These are phyloP conservation scores for Clarias gariepinus DNA, from an alignment of 2,113 vertebrate species.

Conservation along the genomic window DNA sequence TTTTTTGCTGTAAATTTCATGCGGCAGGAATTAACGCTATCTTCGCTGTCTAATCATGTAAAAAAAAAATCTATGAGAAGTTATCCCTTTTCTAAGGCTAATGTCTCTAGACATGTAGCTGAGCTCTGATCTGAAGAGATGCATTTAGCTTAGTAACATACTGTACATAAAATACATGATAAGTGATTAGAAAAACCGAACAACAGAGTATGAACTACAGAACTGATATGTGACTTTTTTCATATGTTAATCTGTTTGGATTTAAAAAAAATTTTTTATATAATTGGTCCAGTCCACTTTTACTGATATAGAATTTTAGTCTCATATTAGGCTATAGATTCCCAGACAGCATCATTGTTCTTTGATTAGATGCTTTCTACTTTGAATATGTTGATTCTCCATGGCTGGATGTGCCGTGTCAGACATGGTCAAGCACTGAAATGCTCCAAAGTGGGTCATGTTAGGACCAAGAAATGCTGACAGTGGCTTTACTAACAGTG, in stretches of 20 bases:
- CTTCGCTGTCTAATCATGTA: background rate
- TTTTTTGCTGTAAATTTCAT: background rate
- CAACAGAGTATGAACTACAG: background rate
- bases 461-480: slow-evolving; percentile 14
- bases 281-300: background rate
- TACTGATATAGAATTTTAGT: background rate
- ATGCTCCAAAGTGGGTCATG: slow-evolving; percentile 10
- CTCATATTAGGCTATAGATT: background rate
- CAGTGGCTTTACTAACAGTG: background rate
- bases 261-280: background rate
- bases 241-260: background rate
- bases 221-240: background rate
- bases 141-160: background rate
- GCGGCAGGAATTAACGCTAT: background rate
- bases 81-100: background rate
- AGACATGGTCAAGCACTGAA: background rate
- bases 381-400: background rate
- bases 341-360: background rate
- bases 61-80: background rate
- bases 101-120: background rate
- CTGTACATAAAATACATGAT: background rate
- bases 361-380: background rate
- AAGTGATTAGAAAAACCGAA: background rate
- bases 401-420: slow-evolving; percentile 13
- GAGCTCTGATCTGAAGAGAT: background rate